phyloP scores from a whole-genome alignment of 2,113 vertebrate species.

The Scopus umbretta region DNA sequence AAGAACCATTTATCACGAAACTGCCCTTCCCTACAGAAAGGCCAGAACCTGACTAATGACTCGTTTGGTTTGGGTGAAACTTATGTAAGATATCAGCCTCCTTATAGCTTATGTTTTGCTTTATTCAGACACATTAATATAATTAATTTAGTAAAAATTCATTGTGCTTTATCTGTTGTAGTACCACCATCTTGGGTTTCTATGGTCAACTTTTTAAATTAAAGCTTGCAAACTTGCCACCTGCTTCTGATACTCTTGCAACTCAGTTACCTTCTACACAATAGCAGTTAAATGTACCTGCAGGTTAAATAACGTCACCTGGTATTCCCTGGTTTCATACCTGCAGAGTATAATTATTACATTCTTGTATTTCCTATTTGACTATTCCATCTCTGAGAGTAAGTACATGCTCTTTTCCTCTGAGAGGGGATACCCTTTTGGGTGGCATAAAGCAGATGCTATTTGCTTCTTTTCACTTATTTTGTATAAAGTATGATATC shows the following conservation, averaged over 20 bases:
- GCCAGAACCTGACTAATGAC: neutral
- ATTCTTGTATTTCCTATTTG: neutral
- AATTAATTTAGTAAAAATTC: neutral
- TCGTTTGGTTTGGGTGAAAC: neutral
- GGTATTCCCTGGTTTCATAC: neutral
- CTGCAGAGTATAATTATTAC: neutral
- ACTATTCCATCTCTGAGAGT: neutral
- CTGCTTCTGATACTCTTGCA: neutral
- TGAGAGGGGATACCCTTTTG: neutral
- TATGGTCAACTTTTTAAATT: neutral
- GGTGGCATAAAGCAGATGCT: neutral
- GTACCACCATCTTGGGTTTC: neutral
- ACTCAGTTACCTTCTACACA: neutral
- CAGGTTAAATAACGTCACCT: neutral
- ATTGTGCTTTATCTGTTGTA: neutral
- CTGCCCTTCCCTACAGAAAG: neutral
- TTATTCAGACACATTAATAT: neutral
- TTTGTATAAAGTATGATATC: neutral
- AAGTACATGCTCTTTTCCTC: neutral
- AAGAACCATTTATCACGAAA: neutral
- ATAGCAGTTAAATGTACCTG: neutral
- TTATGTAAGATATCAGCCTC: neutral
- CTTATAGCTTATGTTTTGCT: neutral
- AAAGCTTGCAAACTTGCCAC: neutral
- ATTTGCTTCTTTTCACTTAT: neutral